These are phyloP conservation scores for Platycercus adscitus DNA, from an alignment of 2,113 vertebrate genomes.

Conservation along the genomic window DNA sequence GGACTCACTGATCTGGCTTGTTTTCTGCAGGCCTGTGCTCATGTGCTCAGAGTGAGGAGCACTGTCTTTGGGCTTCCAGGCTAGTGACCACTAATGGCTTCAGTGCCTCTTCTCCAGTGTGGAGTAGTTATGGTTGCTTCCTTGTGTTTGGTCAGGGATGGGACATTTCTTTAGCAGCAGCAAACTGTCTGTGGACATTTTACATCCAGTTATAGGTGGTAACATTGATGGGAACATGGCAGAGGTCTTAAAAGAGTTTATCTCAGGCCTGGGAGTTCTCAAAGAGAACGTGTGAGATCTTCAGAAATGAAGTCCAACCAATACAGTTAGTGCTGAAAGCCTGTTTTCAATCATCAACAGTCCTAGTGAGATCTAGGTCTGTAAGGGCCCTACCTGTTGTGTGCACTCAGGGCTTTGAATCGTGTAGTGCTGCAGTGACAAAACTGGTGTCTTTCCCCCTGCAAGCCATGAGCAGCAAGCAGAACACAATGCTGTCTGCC, in stretches of 20 bases:
- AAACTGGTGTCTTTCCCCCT: background rate
- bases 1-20: background rate
- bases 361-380: background rate
- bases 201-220: background rate
- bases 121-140: background rate
- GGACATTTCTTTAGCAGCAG: background rate
- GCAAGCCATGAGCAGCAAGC: background rate
- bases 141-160: accelerated
- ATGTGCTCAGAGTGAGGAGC: background rate
- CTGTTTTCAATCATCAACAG: background rate
- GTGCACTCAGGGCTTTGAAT: background rate
- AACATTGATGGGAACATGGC: background rate
- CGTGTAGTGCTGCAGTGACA: background rate
- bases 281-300: background rate
- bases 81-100: background rate
- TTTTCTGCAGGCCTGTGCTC: background rate
- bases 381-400: background rate
- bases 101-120: background rate
- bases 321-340: background rate
- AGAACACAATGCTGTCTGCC: background rate
- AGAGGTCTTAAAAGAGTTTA: background rate
- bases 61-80: background rate
- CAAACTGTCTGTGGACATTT: background rate
- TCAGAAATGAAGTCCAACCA: background rate
- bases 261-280: background rate